These are phyloP conservation scores for Microvelia longipes DNA, from an alignment of 1,140 invertebrate species.

Conservation along the genomic window DNA sequence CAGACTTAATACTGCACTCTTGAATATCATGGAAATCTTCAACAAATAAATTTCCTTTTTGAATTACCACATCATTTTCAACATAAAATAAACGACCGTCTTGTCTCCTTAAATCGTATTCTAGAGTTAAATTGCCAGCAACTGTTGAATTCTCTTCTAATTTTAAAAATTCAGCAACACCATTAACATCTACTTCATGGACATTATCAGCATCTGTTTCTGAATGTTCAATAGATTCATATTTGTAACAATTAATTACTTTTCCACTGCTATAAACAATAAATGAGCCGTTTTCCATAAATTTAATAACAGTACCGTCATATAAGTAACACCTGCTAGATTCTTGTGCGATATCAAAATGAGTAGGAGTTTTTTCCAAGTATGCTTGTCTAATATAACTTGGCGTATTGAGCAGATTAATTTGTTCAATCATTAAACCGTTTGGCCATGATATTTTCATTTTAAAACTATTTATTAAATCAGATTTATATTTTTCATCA, in stretches of 20 bases:
- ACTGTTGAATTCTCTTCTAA: neutral
- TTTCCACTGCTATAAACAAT: neutral
- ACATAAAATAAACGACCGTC: neutral
- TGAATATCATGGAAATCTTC: neutral
- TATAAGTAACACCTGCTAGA: neutral
- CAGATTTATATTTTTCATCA: neutral
- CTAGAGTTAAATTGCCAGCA: neutral
- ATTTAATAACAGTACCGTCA: slow-evolving; percentile 1
- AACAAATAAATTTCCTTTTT: neutral
- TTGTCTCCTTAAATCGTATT: neutral
- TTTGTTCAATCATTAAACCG: neutral
- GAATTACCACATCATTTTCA: neutral
- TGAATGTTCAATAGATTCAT: neutral
- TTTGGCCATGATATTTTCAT: neutral
- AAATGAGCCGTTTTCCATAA: neutral
- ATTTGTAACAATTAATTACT: neutral
- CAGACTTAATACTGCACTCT: neutral
- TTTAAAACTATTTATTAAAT: neutral
- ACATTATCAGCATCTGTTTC: neutral
- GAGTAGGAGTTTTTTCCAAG: neutral
- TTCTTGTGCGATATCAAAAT: neutral
- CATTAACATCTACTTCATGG: neutral
- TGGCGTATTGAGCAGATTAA: neutral
- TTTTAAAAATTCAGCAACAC: too few species aligned
- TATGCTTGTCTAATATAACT: neutral